Evolutionary conservation across 2,797 vertebrate genomes (phyloP).

Genomic region (Notamacropus eugenii): DNA sequence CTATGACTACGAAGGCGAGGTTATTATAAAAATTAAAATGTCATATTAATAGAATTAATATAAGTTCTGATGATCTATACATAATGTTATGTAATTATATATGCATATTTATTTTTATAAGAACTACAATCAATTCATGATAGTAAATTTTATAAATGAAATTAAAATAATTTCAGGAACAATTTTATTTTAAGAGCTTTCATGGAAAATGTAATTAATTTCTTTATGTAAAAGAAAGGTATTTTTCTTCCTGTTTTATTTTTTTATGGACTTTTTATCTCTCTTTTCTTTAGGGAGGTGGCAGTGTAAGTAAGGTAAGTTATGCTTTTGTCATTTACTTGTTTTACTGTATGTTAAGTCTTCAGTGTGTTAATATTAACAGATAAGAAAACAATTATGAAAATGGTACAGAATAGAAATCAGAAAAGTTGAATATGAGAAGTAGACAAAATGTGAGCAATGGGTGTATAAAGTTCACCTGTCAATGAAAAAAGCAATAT

Average conservation of each 20-base stretch:
- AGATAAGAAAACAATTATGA: slow-evolving; percentile 19
- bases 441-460: background rate
- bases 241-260: slow-evolving; percentile 38
- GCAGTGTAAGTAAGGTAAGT: slow-evolving; percentile 43
- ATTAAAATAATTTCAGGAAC: slow-evolving; percentile 20
- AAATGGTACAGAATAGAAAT: slow-evolving; percentile 4
- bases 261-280: slow-evolving; percentile 56
- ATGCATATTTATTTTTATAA: slow-evolving; percentile 42
- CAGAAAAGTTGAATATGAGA: slow-evolving; percentile 24
- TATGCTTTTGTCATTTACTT: slow-evolving; percentile 51
- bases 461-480: background rate
- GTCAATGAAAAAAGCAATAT: slow-evolving; percentile 11
- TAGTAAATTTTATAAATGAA: slow-evolving; percentile 10
- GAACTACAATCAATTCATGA: slow-evolving; percentile 3
- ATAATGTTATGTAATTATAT: slow-evolving; percentile 16
- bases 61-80: slow-evolving; percentile 35
- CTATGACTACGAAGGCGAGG: slow-evolving; percentile 80
- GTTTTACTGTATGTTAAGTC: slow-evolving; percentile 22
- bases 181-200: slow-evolving; percentile 50
- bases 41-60: slow-evolving; percentile 42
- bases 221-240: slow-evolving; percentile 27
- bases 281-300: slow-evolving; percentile 52
- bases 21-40: slow-evolving; percentile 59
- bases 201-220: background rate
- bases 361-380: slow-evolving; percentile 50